Percentiles rank a stretch among this genome's conserved stretches.
phyloP scores from a whole-genome alignment of 2,888 invertebrate genomes.

The Mimas tiliae region DNA sequence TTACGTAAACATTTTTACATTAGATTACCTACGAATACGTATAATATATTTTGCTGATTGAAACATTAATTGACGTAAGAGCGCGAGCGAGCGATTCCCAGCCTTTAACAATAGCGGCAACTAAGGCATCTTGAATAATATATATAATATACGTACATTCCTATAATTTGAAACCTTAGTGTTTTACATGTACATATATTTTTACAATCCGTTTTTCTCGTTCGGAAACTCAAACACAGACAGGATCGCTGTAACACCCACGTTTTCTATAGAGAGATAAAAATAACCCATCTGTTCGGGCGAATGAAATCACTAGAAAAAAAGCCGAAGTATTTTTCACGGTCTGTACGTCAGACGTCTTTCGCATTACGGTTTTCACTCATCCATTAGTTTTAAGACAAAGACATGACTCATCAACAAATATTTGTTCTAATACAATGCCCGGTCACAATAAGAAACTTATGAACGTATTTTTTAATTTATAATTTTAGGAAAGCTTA shows the following conservation, averaged over 20 bases:
- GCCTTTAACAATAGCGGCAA: constrained; percentile 14
- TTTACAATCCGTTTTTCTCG: constrained; percentile 38
- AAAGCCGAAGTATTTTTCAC: constrained; percentile 44
- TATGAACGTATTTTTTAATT: background rate
- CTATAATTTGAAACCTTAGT: constrained; percentile 21
- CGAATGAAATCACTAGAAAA: constrained; percentile 47
- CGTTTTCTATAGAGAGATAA: constrained; percentile 47
- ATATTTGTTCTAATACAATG: constrained; percentile 37
- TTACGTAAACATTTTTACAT: background rate
- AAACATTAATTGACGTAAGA: constrained; percentile 21
- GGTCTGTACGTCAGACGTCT: constrained; percentile 47
- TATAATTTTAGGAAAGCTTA: too few species aligned
- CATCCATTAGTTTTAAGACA: constrained; percentile 53
- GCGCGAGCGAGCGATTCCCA: constrained; percentile 14
- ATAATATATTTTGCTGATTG: background rate
- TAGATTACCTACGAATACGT: too few species aligned
- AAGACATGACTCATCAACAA: constrained; percentile 73
- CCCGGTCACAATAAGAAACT: background rate
- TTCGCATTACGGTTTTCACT: constrained; percentile 47
- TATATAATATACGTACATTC: constrained; percentile 15
- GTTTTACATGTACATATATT: constrained; percentile 37
- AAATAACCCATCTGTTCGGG: constrained; percentile 48
- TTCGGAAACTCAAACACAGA: constrained; percentile 45
- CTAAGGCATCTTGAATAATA: constrained; percentile 18
- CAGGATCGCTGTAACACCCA: constrained; percentile 47